Percentiles rank a stretch among this genome's conserved stretches.
These are phyloP conservation scores for Morpho helenor DNA, from an alignment of 2,888 invertebrate genomes.

Conservation along the genomic window DNA sequence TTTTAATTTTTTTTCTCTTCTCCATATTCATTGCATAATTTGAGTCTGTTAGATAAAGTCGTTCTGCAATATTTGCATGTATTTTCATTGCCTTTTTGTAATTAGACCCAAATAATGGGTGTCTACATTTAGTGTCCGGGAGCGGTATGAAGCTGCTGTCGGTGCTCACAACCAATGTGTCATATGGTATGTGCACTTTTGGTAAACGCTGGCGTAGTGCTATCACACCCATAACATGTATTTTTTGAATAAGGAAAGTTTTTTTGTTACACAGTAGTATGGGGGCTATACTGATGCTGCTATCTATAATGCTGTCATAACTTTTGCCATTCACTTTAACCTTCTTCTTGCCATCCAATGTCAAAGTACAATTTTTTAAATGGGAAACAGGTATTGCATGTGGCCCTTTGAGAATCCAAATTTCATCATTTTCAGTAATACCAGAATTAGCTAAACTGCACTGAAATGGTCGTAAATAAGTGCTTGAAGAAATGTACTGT, in stretches of 20 bases:
- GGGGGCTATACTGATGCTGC: conserved; percentile 31
- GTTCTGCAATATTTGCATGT: conserved; percentile 37
- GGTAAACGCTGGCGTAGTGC: conserved; percentile 53
- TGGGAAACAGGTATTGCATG: conserved; percentile 41
- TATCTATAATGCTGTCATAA: conserved; percentile 43
- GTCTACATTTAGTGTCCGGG: conserved; percentile 61
- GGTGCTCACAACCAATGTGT: conserved; percentile 39
- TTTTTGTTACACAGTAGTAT: conserved; percentile 35
- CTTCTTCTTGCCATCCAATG: conserved; percentile 48
- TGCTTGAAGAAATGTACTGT: conserved; percentile 40
- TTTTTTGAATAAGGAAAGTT: conserved; percentile 37
- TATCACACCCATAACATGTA: conserved; percentile 34
- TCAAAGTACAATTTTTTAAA: conserved; percentile 39
- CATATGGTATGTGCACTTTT: conserved; percentile 46
- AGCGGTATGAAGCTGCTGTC: conserved; percentile 52
- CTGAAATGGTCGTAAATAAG: conserved; percentile 34
- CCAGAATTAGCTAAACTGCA: conserved; percentile 23
- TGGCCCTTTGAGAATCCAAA: conserved; percentile 57
- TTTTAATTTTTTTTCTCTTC: conserved; percentile 44
- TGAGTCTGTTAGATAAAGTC: conserved; percentile 30
- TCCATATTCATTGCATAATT: neutral
- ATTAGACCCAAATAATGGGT: conserved; percentile 59
- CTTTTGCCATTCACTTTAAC: conserved; percentile 52
- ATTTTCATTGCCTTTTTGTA: conserved; percentile 55
- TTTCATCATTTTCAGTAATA: conserved; percentile 49